These are phyloP conservation scores for Lydus trimaculatus DNA, from an alignment of 2,888 invertebrate species.

Conservation along the genomic window DNA sequence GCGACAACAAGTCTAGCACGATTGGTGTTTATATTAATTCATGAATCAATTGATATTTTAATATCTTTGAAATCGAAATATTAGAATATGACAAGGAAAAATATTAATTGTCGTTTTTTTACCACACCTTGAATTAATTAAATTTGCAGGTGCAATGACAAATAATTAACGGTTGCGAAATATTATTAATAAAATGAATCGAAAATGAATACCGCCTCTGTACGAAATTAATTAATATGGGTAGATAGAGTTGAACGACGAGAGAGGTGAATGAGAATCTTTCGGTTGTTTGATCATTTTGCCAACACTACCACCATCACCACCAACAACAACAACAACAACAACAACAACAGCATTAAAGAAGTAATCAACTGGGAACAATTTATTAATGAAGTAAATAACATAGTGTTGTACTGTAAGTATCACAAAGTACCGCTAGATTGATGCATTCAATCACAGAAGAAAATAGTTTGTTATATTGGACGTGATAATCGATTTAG, in stretches of 20 bases:
- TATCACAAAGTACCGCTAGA: conserved; percentile 36
- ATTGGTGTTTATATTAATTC: background rate
- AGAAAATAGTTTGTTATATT: conserved; percentile 34
- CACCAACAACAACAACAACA: background rate
- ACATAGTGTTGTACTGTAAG: conserved; percentile 31
- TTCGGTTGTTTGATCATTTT: conserved; percentile 16
- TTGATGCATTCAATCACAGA: conserved; percentile 35
- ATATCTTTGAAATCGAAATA: background rate
- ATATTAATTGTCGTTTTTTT: conserved; percentile 13
- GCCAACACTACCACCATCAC: too few species aligned
- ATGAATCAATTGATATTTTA: too few species aligned
- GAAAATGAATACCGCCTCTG: conserved; percentile 11
- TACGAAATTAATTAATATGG: conserved; percentile 25
- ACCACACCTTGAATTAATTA: conserved; percentile 10
- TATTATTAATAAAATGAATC: background rate
- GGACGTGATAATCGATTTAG: conserved; percentile 40
- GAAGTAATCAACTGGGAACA: conserved; percentile 33
- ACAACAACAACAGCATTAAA: conserved; percentile 5
- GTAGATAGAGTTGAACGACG: conserved; percentile 1
- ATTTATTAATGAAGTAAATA: conserved; percentile 36
- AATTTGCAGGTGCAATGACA: conserved; percentile 9
- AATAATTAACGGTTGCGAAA: conserved; percentile 10
- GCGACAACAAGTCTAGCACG: conserved; percentile 41
- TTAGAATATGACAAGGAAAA: background rate
- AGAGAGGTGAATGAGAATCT: background rate